Conservation (phyloP, 2,888 invertebrate species). For the Eucera pruinosa region DNA sequence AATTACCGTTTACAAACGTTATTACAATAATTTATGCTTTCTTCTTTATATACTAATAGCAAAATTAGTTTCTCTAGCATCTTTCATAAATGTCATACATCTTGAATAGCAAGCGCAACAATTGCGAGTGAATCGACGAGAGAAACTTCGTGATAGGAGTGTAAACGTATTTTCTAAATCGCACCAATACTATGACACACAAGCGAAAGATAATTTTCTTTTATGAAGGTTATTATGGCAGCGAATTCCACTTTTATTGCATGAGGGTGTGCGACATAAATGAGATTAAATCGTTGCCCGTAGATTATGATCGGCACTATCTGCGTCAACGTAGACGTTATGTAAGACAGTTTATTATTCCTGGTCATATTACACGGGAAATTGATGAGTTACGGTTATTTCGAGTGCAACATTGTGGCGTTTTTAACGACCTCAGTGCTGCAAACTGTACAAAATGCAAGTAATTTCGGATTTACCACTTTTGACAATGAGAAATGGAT, state of each 20-base stretch:
- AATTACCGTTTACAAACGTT: no score
- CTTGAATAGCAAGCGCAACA: background rate
- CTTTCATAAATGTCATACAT: background rate
- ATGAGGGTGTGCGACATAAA: slow-evolving; percentile 41
- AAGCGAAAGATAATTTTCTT: slow-evolving; percentile 11
- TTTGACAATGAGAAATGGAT: background rate
- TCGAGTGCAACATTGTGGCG: no score
- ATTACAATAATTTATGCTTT: no score
- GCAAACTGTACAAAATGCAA: background rate
- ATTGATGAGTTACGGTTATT: background rate
- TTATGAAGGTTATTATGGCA: slow-evolving; percentile 11
- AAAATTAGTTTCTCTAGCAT: no score
- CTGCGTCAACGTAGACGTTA: slow-evolving; percentile 21
- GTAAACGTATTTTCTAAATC: background rate
- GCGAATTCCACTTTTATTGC: slow-evolving; percentile 38
- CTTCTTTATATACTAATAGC: no score
- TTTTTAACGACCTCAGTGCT: background rate
- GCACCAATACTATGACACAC: background rate
- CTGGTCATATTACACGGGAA: slow-evolving; percentile 4
- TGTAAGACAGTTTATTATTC: slow-evolving; percentile 9
- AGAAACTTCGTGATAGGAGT: background rate
- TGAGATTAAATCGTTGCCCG: slow-evolving; percentile 15
- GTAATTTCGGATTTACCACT: background rate
- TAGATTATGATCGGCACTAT: background rate
- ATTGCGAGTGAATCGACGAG: background rate